These are phyloP conservation scores for Dorcus hopei DNA, from an alignment of 2,888 invertebrate genomes.

Conservation along the genomic window DNA sequence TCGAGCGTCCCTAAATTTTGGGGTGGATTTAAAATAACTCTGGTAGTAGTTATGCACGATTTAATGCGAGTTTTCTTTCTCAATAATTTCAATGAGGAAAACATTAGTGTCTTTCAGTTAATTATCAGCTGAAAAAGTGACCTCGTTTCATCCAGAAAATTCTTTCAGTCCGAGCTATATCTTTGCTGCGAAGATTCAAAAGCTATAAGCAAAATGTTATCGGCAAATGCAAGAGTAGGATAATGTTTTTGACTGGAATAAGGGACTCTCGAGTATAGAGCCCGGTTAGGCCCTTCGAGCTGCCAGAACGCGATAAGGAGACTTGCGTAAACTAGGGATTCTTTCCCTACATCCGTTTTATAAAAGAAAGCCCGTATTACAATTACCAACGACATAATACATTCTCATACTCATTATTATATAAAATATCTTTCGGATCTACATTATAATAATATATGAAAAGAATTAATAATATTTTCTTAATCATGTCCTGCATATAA, in stretches of 20 bases:
- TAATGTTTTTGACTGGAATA: conserved; percentile 46
- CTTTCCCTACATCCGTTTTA: conserved; percentile 24
- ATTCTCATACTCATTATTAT: background rate
- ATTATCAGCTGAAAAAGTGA: no score
- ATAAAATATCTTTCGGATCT: no score
- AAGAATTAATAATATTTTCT: no score
- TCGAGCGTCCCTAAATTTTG: conserved; percentile 26
- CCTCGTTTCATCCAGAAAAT: background rate
- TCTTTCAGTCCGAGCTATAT: background rate
- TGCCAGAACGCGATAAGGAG: conserved; percentile 45
- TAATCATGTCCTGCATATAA: no score
- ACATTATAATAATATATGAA: no score
- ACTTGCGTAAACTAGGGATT: conserved; percentile 40
- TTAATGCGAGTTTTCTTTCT: no score
- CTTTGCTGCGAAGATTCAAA: background rate
- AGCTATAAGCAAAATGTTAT: conserved; percentile 1
- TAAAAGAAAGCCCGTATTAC: conserved; percentile 11
- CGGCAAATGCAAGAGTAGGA: conserved; percentile 36
- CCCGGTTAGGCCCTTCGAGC: conserved; percentile 44
- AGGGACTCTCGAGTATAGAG: conserved; percentile 37
- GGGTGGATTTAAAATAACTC: conserved; percentile 42
- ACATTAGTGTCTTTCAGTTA: no score
- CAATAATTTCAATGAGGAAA: no score
- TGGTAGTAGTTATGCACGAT: background rate
- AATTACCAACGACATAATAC: background rate